phyloP scores from a whole-genome alignment of 1,140 invertebrate species.

The Drosophila athabasca region DNA sequence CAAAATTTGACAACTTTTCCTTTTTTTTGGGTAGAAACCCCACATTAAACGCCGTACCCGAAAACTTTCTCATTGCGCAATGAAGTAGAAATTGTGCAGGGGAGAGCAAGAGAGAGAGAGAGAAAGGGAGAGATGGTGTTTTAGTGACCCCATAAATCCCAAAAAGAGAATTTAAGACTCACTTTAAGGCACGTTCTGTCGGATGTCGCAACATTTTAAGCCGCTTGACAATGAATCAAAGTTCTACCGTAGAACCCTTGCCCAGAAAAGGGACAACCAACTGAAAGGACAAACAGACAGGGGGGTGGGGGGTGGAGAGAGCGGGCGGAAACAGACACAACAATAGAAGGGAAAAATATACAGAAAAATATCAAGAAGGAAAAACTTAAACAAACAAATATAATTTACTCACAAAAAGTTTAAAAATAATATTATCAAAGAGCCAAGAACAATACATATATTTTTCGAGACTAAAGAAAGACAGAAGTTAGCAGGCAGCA shows the following conservation, averaged over 20 bases:
- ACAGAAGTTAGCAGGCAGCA: too few species aligned
- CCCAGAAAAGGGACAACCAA: constrained; percentile 15
- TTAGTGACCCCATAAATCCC: constrained; percentile 17
- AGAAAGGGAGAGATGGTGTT: too few species aligned
- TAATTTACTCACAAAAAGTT: not conserved
- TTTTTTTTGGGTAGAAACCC: too few species aligned
- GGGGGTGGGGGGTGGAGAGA: too few species aligned
- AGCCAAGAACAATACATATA: not conserved
- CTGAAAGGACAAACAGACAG: constrained; percentile 17
- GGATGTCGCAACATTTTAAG: constrained; percentile 38
- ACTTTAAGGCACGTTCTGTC: constrained; percentile 37
- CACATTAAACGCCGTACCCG: not conserved
- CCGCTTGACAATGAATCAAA: constrained; percentile 41
- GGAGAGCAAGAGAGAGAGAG: too few species aligned
- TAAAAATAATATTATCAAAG: too few species aligned
- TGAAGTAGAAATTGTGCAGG: constrained; percentile 1
- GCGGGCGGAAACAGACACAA: too few species aligned
- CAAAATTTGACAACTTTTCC: constrained; percentile 11
- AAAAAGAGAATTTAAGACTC: constrained; percentile 16
- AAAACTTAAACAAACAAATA: constrained; percentile 37
- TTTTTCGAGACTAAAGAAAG: constrained; percentile 10
- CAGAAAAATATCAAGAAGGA: constrained; percentile 7
- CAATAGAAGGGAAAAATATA: too few species aligned
- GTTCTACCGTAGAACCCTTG: constrained; percentile 13
- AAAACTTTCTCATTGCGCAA: constrained; percentile 22